Base-by-base conservation (phyloP, 2,113 vertebrate genomes). In the Hemibates koningsi region DNA sequence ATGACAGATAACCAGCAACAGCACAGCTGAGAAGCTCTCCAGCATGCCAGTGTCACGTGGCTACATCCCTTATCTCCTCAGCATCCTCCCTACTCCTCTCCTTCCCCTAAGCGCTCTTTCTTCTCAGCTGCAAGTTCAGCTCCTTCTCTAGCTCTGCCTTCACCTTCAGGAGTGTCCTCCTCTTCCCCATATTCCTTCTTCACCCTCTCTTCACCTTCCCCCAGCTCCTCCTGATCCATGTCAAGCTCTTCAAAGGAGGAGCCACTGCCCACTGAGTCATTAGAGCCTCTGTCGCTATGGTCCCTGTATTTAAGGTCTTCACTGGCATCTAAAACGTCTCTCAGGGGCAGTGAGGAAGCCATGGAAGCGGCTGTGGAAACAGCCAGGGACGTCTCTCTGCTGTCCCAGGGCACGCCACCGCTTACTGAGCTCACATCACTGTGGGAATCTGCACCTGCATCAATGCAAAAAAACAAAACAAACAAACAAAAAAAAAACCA, bases 211-310 rank as follows among this genome's bases (percentile, higher is more conserved):
- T 89, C 84, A 89, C 88, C 57, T 66, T 85, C 91, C 57, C 73
- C 86, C 43, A 82, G 80, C 83, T 88, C 91, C 68, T 93, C 93
- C 66, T 94, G 96, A 91, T 99, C 98, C 95, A 98, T 96, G 94
- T 98, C 98, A 59, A 99, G 96, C 92, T 99, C 98, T 92, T 99
- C 98, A 3, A 99, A 99, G 85, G 98, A 99, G 0, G 98, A 99
- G 86, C 98, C 97, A 1, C 98, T 99, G 93, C 97, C 97, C 41
- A 98, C 93, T 0, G 98, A 99, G 88, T 97, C 98, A 6, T 97
- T 97, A 59, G 97, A 98, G 92, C 97, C 97, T 93, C 97, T 97
- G 86, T 93, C 90, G 17, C 91, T 89, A 82, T 89, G 92, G 86
- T 96, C 97, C 82, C 86, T 92, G 36, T 86, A 91, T 80, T 94